Evolutionary conservation across 2,113 vertebrate genomes (phyloP), one percentile per base, ranked within the genome.

Genomic region (Gadus macrocephalus): DNA sequence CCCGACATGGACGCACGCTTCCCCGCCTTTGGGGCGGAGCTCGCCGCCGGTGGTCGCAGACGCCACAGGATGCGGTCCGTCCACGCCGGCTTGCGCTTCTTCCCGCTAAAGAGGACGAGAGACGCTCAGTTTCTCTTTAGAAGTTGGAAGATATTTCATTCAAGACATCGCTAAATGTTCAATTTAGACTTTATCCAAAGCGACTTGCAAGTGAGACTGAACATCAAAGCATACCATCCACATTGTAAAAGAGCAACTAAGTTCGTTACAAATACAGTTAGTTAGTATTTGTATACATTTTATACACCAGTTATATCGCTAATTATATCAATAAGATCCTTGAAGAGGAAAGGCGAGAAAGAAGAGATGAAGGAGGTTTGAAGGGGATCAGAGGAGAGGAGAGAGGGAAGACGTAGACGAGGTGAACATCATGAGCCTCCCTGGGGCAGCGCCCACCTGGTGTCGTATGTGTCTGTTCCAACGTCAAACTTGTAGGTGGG

Each of bases 401-500:
- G 25, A 73, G 27, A 15, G 22, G 4, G 61, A 25, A 15, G 22
- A 14, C 14, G 15, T 2, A 25, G n/a, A 58, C 15, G 16, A 55
- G 16, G 3, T 12, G 16, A 55, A 55, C 53, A 35, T 35, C 31
- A 35, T 7, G 31, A 7, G 4, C 4, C 31, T 35, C 53, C 14
- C 16, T 11, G 5, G 53, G 12, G 9, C 53, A 7, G 7, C 5
- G 5, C 55, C 62, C 78, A 99, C 97, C 97, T 99, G 80, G 96
- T 99, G 83, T 99, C 97, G 0, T 98, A 99, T 15, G 94, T 95
- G 84, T 98, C 91, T 69, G 96, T 98, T 58, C 97, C 97, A 83
- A 98, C 94, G 4, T 99, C 97, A 59, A 98, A 99, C 83, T 99
- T 99, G 90, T 99, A 99, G 9, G 97, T 98, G 1, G 97, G 97